Evolutionary conservation across 2,113 vertebrate genomes (phyloP), one percentile per base, ranked within the genome.

Genomic region (Pygoscelis adeliae): DNA sequence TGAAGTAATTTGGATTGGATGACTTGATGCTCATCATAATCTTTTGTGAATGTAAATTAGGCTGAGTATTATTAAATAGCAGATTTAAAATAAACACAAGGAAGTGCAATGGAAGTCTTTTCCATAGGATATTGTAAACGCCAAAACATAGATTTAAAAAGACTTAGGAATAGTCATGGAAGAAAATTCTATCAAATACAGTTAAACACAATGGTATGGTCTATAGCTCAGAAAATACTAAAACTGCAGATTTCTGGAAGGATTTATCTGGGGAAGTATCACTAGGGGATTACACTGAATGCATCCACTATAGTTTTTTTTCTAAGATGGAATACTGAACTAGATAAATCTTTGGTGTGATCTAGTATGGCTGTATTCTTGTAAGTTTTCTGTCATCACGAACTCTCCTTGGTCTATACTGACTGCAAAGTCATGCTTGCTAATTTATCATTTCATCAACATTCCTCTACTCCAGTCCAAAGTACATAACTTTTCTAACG

Each of bases 301-400:
- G 10, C 26, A 82, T 67, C 16, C 1, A 2, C 17, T 63, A 50
- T 34, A 0, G 0, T 1, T 29, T 74, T 72, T 72, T 77, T 36
- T 6, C 21, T 65, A n/a, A 47, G 13, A n/a, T 26, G 46, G 16
- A 71, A 52, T 63, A 74, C 17, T 42, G 23, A 22, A 59, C 42
- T 67, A 79, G 47, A 67, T 63, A 59, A 36, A 67, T 47, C 77
- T 72, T 76, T 76, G 13, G 8, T 7, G 2, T 59, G 7, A 67
- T 36, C 26, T 73, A 49, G 25, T 38, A 77, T 21, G 29, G 14
- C 18, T n/a, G 4, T 52, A 9, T 82, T 95, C 40, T 71, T 83
- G 2, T 6, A 69, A 76, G 3, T 38, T 80, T 85, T 52, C 6
- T 69, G 38, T 86, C 23, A 63, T 65, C 36, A 52, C 27, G 67